Base-by-base conservation (phyloP, 2,888 invertebrate genomes). In the Mesorhabditis spiculigera region DNA sequence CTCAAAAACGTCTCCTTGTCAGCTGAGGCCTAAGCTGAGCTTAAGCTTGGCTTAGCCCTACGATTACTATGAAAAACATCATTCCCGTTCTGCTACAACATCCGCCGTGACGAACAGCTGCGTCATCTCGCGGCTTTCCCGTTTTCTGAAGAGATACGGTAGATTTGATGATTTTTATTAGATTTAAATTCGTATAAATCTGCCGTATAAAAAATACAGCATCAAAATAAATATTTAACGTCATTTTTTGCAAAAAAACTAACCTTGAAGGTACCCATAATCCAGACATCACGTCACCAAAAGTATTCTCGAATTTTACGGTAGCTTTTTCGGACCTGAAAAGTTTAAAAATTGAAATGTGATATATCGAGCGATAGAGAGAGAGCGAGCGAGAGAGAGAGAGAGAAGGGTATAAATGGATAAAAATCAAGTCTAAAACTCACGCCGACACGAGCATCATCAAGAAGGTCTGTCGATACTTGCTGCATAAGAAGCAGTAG, bases 381-480 rank as follows among this genome's bases (percentile, higher is more conserved):
- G 58, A 50, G 58, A 50, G n/a, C 8, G n/a, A 10, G n/a, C n/a
- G 10, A 50, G 58, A 13, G 6, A 63, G 41, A n/a, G 8, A 13
- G n/a, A 63, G 10, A 63, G 16, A 63, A 63, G 5, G 16, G 63
- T 63, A 28, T 5, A 28, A n/a, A n/a, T n/a, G n/a, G n/a, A n/a
- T n/a, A n/a, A n/a, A n/a, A n/a, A n/a, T n/a, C n/a, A n/a, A n/a
- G n/a, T n/a, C n/a, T 28, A 28, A 28, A 28, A 65, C 70, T n/a
- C 10, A 71, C 71, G 71, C 67, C 5, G 50, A 63, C 5, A 71
- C 67, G 63, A 71, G 63, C 43, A 71, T 44, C 71, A 71, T 71
- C 16, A 71, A 43, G 68, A 71, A 71, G 5, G 71, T 71, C 68
- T 71, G 71, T 6, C 71, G 63, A 66, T 71, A 71, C 45, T 71